Conservation (phyloP, 2,888 invertebrate species). For the Amiota communis region DNA sequence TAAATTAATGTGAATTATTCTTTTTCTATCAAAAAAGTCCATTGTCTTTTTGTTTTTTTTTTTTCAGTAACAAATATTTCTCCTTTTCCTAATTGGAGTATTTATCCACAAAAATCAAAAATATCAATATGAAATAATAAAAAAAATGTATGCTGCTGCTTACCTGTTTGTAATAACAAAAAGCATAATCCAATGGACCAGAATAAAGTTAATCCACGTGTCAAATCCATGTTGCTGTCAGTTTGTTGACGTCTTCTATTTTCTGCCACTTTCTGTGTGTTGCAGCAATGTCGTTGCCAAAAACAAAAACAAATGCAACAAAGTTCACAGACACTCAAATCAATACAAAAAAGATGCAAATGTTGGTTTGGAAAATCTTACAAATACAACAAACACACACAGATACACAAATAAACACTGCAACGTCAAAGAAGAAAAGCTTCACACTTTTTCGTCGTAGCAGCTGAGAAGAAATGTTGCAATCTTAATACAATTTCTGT, state of each 20-base stretch:
- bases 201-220: slow-evolving; percentile 62
- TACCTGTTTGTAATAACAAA: slow-evolving; percentile 69
- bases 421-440: slow-evolving; percentile 36
- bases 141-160: slow-evolving; percentile 39
- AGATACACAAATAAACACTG: slow-evolving; percentile 27
- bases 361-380: slow-evolving; percentile 39
- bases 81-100: too few relatives aligned
- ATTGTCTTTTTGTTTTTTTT: too few relatives aligned
- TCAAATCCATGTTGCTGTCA: slow-evolving; percentile 61
- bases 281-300: slow-evolving; percentile 37
- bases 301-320: slow-evolving; percentile 40
- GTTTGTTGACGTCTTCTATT: slow-evolving; percentile 32
- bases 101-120: too few relatives aligned
- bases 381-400: slow-evolving; percentile 39
- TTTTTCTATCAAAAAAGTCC: too few relatives aligned
- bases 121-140: not conserved
- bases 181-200: slow-evolving; percentile 71
- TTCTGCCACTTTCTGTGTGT: slow-evolving; percentile 50
- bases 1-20: too few relatives aligned
- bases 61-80: too few relatives aligned
- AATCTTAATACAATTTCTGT: slow-evolving; percentile 56
- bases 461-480: slow-evolving; percentile 53
- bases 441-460: slow-evolving; percentile 15
- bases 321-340: slow-evolving; percentile 55
- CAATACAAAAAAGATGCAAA: slow-evolving; percentile 46